phyloP scores from a whole-genome alignment of 1,140 invertebrate genomes.

The Proctacanthus coquilletti region DNA sequence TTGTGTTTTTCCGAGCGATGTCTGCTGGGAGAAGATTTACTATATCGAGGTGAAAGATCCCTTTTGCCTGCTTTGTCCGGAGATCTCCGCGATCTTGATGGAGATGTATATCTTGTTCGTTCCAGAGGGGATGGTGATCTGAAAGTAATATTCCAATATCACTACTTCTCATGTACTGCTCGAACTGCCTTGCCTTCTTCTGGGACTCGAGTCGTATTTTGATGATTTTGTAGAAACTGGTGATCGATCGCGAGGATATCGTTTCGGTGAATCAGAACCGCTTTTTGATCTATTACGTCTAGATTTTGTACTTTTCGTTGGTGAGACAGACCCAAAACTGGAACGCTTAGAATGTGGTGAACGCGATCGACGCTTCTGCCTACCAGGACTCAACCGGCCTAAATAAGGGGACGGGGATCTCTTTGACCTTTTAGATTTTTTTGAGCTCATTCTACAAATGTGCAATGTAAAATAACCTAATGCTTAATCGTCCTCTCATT shows the following conservation, averaged over 20 bases:
- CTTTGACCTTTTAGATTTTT: constrained; percentile 4
- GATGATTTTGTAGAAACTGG: constrained; percentile 10
- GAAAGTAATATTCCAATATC: background rate
- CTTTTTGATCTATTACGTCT: constrained; percentile 22
- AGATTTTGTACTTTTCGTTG: constrained; percentile 13
- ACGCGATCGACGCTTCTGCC: constrained; percentile 17
- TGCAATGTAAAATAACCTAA: background rate
- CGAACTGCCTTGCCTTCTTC: background rate
- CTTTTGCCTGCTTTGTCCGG: constrained; percentile 5
- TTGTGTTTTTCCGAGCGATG: constrained; percentile 19
- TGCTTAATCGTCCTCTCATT: background rate
- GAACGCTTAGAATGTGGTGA: constrained; percentile 13
- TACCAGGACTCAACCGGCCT: constrained; percentile 11
- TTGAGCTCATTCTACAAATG: background rate
- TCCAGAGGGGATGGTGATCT: constrained; percentile 3
- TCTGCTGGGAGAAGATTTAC: constrained; percentile 10
- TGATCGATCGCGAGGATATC: constrained; percentile 13
- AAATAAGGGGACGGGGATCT: constrained; percentile 6
- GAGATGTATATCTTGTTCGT: background rate
- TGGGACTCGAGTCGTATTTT: constrained; percentile 12
- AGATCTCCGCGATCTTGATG: constrained; percentile 8
- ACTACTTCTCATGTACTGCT: background rate
- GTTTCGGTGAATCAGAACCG: constrained; percentile 18
- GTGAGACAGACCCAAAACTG: constrained; percentile 3
- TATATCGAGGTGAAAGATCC: constrained; percentile 7